A percentile compares a stretch with the other conserved stretches of the same genome.
These are phyloP conservation scores for Hylia prasina DNA, from an alignment of 2,113 vertebrate species.

Conservation along the genomic window DNA sequence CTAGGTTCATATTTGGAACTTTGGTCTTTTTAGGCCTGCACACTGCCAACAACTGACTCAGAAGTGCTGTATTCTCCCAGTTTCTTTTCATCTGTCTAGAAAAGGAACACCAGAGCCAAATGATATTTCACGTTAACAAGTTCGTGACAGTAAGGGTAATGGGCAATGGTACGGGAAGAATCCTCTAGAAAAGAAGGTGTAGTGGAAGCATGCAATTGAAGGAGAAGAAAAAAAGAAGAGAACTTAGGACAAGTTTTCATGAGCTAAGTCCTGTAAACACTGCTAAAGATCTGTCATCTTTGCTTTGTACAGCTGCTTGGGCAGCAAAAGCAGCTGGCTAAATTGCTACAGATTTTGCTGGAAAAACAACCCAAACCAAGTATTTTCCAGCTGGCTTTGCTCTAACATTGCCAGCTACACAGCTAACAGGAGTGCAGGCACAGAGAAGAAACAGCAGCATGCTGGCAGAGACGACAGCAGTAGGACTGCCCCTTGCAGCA, in stretches of 20 bases:
- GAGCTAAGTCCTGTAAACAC: neutral
- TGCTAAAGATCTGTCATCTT: neutral
- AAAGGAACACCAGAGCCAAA: neutral
- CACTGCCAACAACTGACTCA: constrained; percentile 47
- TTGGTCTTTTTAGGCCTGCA: neutral
- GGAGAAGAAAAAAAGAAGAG: neutral
- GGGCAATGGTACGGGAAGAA: neutral
- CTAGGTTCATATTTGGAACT: constrained; percentile 13
- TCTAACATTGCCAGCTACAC: neutral
- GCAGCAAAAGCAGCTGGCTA: neutral
- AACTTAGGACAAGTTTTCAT: neutral
- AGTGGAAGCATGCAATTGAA: neutral
- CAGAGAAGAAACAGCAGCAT: neutral
- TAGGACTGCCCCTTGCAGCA: neutral
- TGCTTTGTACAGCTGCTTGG: neutral
- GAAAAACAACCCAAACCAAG: neutral
- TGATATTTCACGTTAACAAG: neutral
- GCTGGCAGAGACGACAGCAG: neutral
- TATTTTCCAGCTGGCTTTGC: neutral
- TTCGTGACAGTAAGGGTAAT: neutral
- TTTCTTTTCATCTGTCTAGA: neutral
- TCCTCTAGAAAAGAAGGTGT: neutral
- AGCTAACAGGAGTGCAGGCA: neutral
- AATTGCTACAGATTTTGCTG: neutral
- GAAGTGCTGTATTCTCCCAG: neutral